Base-by-base conservation (phyloP, 2,888 invertebrate genomes). In the Andrena camellia region DNA sequence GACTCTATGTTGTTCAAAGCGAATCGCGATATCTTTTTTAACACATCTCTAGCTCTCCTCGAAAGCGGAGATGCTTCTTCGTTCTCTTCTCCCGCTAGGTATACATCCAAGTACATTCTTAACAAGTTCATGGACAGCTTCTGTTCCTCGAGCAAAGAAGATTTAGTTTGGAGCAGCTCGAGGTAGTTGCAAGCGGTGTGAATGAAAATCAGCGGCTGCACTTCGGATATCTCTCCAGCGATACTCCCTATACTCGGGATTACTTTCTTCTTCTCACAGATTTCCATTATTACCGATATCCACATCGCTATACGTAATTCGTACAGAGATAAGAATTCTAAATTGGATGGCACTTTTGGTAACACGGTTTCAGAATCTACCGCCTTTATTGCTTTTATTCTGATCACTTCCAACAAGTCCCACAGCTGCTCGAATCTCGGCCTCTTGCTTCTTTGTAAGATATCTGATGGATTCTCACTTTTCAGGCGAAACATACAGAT, bases 331-430 rank as follows among this genome's bases (percentile, higher is more conserved):
- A 91, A 78, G 1, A 68, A 81, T 63, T 93, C 91, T 2, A 92
- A 85, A 68, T 91, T 82, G 0, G 78, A 74, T 6, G 86, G 63
- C 4, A 89, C 6, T 52, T 62, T 72, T 6, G 87, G 79, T 5
- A 91, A 76, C 8, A 88, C 50, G 4, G 54, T 60, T 13, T 35
- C 35, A 4, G 84, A 76, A n/a, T 91, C 86, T n/a, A 59, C 8
- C 23, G 87, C 78, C 63, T 88, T 92, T 5, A 90, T 82, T 20
- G 91, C 90, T 76, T 84, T 90, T 2, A 93, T 85, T 57, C 93
- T 85, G 8, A 94, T 84, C 5, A 90, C 62, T 82, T 94, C 94
- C 17, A 94, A 77, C 79, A 92, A 93, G 70, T 94, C 94, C 94
- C 94, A 94, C 35, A 92, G 77, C 5, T 83, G 78, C 8, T 81